Conservation (phyloP, 2,797 vertebrate species). For the Holocentrus rufus region DNA sequence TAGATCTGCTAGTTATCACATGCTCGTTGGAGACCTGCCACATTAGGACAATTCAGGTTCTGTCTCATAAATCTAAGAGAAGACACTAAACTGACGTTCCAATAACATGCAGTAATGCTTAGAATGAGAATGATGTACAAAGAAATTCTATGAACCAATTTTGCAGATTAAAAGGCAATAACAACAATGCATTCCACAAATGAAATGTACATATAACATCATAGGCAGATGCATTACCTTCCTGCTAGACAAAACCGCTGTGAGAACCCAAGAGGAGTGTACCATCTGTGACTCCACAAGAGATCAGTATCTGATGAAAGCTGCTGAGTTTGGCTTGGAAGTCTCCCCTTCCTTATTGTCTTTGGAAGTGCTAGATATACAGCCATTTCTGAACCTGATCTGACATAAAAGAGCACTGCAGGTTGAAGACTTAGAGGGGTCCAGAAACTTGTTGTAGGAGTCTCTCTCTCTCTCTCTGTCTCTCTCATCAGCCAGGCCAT, state of each 20-base stretch:
- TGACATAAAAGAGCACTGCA: constrained; percentile 64
- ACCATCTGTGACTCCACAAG: constrained; percentile 60
- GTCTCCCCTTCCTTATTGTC: constrained; percentile 63
- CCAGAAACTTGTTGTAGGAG: constrained; percentile 39
- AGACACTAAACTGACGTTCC: too few species aligned
- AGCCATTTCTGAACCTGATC: constrained; percentile 65
- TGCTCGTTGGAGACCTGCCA: background rate
- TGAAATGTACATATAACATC: constrained; percentile 23
- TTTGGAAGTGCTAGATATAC: constrained; percentile 62
- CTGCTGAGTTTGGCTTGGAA: constrained; percentile 62
- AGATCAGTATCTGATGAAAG: constrained; percentile 66
- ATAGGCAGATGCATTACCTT: background rate
- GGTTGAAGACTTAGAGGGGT: constrained; percentile 57
- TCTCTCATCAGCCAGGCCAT: constrained; percentile 20
- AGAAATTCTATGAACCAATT: background rate
- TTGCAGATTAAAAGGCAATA: background rate
- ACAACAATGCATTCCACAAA: background rate
- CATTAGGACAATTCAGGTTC: background rate
- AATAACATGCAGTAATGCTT: too few species aligned
- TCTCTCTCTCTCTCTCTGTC: constrained; percentile 30
- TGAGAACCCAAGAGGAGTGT: constrained; percentile 41
- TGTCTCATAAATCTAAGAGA: too few species aligned
- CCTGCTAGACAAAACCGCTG: constrained; percentile 23
- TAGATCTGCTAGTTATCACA: background rate
- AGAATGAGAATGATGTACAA: background rate